Base-by-base conservation (phyloP, 2,113 vertebrate species). In the Hassar affinis region DNA sequence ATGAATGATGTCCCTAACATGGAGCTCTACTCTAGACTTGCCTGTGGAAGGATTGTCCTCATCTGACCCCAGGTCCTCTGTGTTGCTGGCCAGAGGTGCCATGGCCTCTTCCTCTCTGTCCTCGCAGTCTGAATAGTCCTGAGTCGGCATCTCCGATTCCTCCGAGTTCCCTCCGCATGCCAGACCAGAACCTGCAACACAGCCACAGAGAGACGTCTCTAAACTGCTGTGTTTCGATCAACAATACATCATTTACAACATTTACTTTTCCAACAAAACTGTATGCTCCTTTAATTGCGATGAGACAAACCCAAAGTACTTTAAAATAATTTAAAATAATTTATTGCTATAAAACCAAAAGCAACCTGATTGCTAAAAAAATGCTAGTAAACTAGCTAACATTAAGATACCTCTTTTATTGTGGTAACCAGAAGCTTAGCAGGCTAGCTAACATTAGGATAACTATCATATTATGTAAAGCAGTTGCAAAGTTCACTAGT, bases 31-130 rank as follows among this genome's bases (percentile, higher is more conserved):
- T 45, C n/a, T 25, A 20, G 35, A 76, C 85, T 30, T 88, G 93
- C 93, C 93, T 93, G 93, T 88, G 10, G 91, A 93, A 7, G 88
- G 82, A 86, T 78, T 84, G 49, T 94, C 93, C 20, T 93, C 81
- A 27, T 93, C 91, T 10, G 92, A 92, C 52, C 92, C 86, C 61
- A 92, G 88, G 81, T 94, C 92, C 72, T 94, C 93, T 4, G 52
- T 88, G 87, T 90, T 88, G 87, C 87, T 91, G 86, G 92, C 92
- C 86, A 93, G 88, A 0, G 91, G 92, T 0, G 91, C 90, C 84
- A 91, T 80, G 0, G 87, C 86, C 66, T 92, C 91, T 62, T 93
- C 90, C 0, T 93, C 93, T 78, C 84, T 77, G 76, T 93, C 93
- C 72, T 94, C 94, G 0, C 30, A 78, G 1, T 94, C 93, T 0